A percentile compares a stretch with the other conserved stretches of the same genome.
Conservation (phyloP, 2,888 invertebrate genomes). For the Napeogenes inachia region DNA sequence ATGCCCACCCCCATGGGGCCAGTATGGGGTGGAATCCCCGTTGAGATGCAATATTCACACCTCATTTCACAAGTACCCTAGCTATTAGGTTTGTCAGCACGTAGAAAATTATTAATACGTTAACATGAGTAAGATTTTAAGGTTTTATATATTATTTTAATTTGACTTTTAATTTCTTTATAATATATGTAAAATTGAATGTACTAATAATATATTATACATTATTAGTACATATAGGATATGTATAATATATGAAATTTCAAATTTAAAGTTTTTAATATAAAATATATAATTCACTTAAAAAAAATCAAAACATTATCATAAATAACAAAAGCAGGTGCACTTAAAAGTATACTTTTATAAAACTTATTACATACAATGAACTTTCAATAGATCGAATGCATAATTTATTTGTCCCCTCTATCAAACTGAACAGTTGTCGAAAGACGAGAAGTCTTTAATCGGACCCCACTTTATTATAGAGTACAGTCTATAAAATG, state of each 20-base stretch:
- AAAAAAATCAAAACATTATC: slow-evolving; percentile 10
- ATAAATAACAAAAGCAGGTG: slow-evolving; percentile 57
- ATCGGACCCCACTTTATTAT: slow-evolving; percentile 68
- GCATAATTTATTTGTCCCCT: slow-evolving; percentile 67
- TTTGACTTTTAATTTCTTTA: neutral
- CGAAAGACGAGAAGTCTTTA: slow-evolving; percentile 71
- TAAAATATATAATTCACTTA: neutral
- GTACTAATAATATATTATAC: too few species aligned
- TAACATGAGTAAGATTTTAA: slow-evolving; percentile 1
- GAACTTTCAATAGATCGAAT: slow-evolving; percentile 69
- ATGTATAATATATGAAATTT: too few species aligned
- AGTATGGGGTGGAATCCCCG: slow-evolving; percentile 47
- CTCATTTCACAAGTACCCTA: slow-evolving; percentile 70
- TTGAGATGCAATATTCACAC: slow-evolving; percentile 74
- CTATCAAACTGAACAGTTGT: slow-evolving; percentile 62
- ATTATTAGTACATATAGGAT: too few species aligned
- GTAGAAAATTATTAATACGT: slow-evolving; percentile 32
- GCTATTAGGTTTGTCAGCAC: slow-evolving; percentile 61
- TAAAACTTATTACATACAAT: slow-evolving; percentile 66
- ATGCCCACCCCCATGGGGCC: slow-evolving; percentile 55
- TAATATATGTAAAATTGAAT: too few species aligned
- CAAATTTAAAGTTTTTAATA: too few species aligned
- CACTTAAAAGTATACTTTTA: slow-evolving; percentile 38
- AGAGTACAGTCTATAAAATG: slow-evolving; percentile 53
- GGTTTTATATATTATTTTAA: neutral